phyloP scores from a whole-genome alignment of 2,797 vertebrate species.

The Labroides dimidiatus region DNA sequence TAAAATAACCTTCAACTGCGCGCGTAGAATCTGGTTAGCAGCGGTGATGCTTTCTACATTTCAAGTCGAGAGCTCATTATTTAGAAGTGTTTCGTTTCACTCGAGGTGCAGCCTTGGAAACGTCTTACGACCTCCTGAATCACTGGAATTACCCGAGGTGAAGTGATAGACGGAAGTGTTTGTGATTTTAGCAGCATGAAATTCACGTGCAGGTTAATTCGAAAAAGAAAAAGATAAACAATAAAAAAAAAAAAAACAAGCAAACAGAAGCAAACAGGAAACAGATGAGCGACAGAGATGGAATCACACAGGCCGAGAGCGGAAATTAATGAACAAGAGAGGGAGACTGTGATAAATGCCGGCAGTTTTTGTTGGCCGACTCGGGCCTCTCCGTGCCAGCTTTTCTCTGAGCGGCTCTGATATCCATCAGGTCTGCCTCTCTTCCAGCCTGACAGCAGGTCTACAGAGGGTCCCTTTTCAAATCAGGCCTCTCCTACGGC shows the following conservation, averaged over 20 bases:
- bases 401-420: constrained; percentile 56
- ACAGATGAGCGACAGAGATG: constrained; percentile 51
- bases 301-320: constrained; percentile 21
- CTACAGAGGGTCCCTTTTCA: constrained; percentile 66
- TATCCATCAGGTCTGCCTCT: constrained; percentile 71
- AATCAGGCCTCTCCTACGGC: constrained; percentile 56
- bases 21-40: constrained; percentile 4
- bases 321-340: constrained; percentile 61
- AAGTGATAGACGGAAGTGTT: not conserved
- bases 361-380: constrained; percentile 52
- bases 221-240: too few species aligned
- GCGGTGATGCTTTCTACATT: not conserved
- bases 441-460: constrained; percentile 64
- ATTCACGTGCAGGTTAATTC: constrained; percentile 19
- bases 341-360: constrained; percentile 37
- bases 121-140: not conserved
- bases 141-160: not conserved
- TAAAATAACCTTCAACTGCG: constrained; percentile 41
- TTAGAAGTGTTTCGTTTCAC: constrained; percentile 23
- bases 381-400: constrained; percentile 47
- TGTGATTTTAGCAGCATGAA: constrained; percentile 13
- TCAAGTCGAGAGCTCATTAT: constrained; percentile 22
- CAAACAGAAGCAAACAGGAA: constrained; percentile 46
- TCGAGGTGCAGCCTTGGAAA: constrained; percentile 17
- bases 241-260: too few species aligned